These are phyloP conservation scores for Agrochola lychnidis DNA, from an alignment of 2,888 invertebrate species.

Conservation along the genomic window DNA sequence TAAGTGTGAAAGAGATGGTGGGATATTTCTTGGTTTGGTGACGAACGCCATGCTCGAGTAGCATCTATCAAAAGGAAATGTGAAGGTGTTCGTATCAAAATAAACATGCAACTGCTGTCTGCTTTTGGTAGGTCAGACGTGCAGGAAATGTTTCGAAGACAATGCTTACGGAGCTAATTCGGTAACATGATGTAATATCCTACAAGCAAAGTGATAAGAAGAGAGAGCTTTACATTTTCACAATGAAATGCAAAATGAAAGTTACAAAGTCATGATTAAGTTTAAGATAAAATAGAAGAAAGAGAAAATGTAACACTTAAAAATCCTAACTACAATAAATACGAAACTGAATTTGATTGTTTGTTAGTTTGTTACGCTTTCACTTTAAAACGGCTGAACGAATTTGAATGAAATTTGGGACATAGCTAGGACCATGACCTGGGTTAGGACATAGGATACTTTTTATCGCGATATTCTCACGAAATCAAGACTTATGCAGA, in stretches of 20 bases:
- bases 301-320: background rate
- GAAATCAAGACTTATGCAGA: too few relatives aligned
- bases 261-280: background rate
- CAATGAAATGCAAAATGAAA: background rate
- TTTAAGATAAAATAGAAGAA: background rate
- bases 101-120: constrained; percentile 83
- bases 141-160: constrained; percentile 59
- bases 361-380: too few relatives aligned
- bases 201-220: background rate
- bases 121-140: constrained; percentile 69
- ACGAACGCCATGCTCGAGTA: constrained; percentile 71
- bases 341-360: too few relatives aligned
- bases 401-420: too few relatives aligned
- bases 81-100: constrained; percentile 85
- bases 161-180: constrained; percentile 53
- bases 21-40: constrained; percentile 63
- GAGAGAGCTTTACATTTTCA: background rate
- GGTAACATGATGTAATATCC: constrained; percentile 34
- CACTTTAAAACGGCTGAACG: too few relatives aligned
- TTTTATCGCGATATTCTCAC: too few relatives aligned
- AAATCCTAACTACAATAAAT: background rate
- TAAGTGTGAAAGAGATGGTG: constrained; percentile 75
- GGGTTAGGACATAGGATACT: too few relatives aligned
- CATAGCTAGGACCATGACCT: too few relatives aligned
- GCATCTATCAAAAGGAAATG: constrained; percentile 81